Evolutionary conservation across 2,888 invertebrate genomes (phyloP).

Genomic region (Odontocolon sp.): DNA sequence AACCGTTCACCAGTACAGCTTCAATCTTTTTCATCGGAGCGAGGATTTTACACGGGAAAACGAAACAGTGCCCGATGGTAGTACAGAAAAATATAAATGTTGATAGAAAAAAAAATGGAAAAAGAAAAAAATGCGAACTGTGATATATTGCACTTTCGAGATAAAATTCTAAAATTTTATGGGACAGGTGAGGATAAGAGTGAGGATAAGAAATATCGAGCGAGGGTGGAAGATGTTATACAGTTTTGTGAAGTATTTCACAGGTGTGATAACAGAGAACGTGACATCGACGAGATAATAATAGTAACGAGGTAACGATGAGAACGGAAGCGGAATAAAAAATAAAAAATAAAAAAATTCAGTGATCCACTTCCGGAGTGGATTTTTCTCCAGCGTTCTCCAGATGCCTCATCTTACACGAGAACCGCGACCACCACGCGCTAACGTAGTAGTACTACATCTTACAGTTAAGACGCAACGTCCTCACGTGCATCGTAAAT

Average conservation of each 20-base stretch:
- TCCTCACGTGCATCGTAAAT: constrained; percentile 40
- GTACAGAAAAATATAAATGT: not conserved
- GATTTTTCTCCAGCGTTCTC: not conserved
- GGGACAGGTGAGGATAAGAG: not conserved
- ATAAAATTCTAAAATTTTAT: constrained; percentile 6
- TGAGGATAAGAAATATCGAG: not conserved
- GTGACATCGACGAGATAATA: constrained; percentile 18
- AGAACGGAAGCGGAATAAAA: not conserved
- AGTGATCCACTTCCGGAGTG: constrained; percentile 27
- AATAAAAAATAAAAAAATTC: constrained; percentile 10
- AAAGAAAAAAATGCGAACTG: not conserved
- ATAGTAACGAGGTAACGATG: constrained; percentile 20
- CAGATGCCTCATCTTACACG: not conserved
- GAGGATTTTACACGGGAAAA: not conserved
- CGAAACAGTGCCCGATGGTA: not conserved
- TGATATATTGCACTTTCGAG: not conserved
- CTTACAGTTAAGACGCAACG: constrained; percentile 12
- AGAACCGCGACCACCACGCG: not conserved
- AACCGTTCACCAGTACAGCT: not conserved
- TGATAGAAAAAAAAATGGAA: not conserved
- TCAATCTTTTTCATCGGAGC: constrained; percentile 26
- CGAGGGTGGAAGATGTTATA: not conserved
- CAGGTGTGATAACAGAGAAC: not conserved
- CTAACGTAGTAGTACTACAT: constrained; percentile 9
- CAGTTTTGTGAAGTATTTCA: constrained; percentile 17